phyloP scores from a whole-genome alignment of 2,888 invertebrate species.

The Globia sparganii region DNA sequence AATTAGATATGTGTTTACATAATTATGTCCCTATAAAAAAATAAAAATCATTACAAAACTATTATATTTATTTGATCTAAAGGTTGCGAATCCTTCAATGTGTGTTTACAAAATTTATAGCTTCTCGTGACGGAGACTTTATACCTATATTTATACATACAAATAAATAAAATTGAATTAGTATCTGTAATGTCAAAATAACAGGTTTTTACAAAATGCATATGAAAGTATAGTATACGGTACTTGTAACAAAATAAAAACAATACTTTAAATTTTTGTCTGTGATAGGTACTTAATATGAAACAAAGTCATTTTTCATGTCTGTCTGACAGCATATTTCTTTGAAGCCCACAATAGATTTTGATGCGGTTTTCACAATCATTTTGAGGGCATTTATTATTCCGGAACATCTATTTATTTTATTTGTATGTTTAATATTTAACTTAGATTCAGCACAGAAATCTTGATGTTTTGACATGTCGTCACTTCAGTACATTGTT shows the following conservation, averaged over 20 bases:
- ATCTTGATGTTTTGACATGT: neutral
- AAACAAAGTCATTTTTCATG: neutral
- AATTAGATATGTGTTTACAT: too few species aligned
- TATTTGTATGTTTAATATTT: neutral
- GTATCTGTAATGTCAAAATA: neutral
- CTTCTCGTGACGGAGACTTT: too few species aligned
- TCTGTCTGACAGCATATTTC: neutral
- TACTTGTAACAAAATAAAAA: too few species aligned
- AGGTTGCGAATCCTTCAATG: too few species aligned
- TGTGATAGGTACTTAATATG: neutral
- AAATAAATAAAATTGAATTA: too few species aligned
- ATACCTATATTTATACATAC: neutral
- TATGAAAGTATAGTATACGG: neutral
- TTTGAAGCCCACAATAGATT: neutral
- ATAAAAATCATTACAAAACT: too few species aligned
- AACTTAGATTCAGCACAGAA: neutral
- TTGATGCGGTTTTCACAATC: neutral
- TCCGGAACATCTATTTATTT: too few species aligned
- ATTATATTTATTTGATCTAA: too few species aligned
- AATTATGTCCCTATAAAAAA: too few species aligned
- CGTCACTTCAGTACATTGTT: neutral
- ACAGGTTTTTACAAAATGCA: neutral
- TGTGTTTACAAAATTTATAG: too few species aligned
- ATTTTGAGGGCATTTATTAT: neutral
- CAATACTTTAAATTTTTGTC: too few species aligned